Evolutionary conservation across 1,140 invertebrate genomes (phyloP), one percentile per base, ranked within the genome.

Genomic region (Aricia agestis): DNA sequence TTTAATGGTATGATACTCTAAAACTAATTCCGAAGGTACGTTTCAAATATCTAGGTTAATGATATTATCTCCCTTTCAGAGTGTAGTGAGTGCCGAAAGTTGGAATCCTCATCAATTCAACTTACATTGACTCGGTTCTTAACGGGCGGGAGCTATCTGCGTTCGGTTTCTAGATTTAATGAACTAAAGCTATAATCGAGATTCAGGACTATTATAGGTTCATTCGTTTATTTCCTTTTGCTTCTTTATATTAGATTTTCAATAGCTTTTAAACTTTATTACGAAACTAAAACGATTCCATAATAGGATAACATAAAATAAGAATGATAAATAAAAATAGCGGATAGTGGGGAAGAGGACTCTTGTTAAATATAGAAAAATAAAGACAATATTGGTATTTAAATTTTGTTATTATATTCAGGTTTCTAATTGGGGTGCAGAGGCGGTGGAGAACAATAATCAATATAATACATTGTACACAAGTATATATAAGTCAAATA

Each of bases 31-130:
- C 59, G 18, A 25, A 63, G 59, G 59, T 63, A 63, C 59, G 59
- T 63, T 63, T 63, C 18, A 31, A 63, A 63, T 59, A 59, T 63
- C 59, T 63, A 69, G 68, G 68, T 69, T 69, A 69, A 69, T 69
- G 59, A 74, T 67, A 68, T 72, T 72, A 74, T 72, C 73, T 74
- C 70, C 67, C 42, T 61, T 61, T 68, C 52, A 67, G 67, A 74
- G 67, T 74, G 68, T 67, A 73, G 42, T 69, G 69, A 70, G 70
- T 65, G 73, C 65, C 52, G 45, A 72, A 74, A 74, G 73, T 74
- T 74, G 58, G 69, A 32, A 41, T 66, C 69, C 71, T 72, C 73
- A 74, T 74, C 73, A 74, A 74, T 74, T 70, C 67, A 72, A 71
- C 63, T 69, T 61, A 41, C 59, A 69, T 59, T 69, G 68, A 69